Evolutionary conservation across 2,888 invertebrate genomes (phyloP), one percentile per base, ranked within the genome.

Genomic region (Anoncus sp.): DNA sequence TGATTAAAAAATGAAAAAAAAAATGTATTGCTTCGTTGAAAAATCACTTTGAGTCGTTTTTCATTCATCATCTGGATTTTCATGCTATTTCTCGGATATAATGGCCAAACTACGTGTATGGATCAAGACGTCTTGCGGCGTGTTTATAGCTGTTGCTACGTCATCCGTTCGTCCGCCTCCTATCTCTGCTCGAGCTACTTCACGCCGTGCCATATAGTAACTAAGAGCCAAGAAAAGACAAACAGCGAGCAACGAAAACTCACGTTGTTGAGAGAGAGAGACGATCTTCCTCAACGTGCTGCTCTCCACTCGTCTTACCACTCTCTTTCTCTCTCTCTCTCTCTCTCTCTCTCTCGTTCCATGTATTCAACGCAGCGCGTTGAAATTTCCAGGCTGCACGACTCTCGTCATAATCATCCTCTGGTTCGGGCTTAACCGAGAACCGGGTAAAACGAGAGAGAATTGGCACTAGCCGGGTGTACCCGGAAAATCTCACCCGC

Each of bases 341-440:
- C 43, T 20, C 40, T 59, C 60, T 43, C 73, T 40, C 51, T 9
- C n/a, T 59, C 72, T 77, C 71, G 77, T 77, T 77, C 62, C 77
- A 67, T 72, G 57, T 77, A 63, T 77, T 67, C 77, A 59, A 20
- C 47, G 24, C 53, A 51, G 22, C 20, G 57, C 55, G 47, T 69
- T 12, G 35, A 63, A 72, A 72, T 75, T 69, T 75, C 45, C 63
- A 45, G 62, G 47, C 66, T 57, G 47, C 18, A 53, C 31, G 38
- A 70, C 16, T 70, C 22, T 31, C 63, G 31, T 47, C 63, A 31
- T 47, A 49, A 47, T 67, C 67, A 27, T 55, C 45, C 31, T 43
- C 59, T 49, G 22, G 38, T 67, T 59, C 69, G 7, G 38, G 38
- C 22, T 57, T 38, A 31, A 20, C 47, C 24, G n/a, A 43, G 18